Base-by-base conservation (phyloP, 2,113 vertebrate genomes). In the Heterochromis multidens region DNA sequence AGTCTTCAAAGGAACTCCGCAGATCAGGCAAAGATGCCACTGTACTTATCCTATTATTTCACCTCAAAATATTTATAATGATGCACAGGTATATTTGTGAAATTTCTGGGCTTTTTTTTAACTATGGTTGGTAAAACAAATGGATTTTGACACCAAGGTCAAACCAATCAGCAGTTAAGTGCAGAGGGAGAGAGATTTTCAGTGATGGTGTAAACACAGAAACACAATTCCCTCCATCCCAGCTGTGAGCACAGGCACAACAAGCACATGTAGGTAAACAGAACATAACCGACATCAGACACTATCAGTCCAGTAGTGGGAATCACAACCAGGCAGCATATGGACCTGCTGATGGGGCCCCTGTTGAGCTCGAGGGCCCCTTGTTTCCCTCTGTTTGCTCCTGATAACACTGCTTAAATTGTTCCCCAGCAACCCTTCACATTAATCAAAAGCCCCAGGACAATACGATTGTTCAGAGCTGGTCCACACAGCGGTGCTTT, bases 361-460 rank as follows among this genome's bases (percentile, higher is more conserved):
- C 85, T 81, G 70, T 65, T 87, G 89, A 90, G 90, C 83, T 80
- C 37, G 3, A 86, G 79, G 84, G 81, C 43, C 90, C 82, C 81
- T 35, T 60, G 82, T 89, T 77, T 92, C 77, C 88, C 88, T 86
- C 93, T 95, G 94, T 91, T 94, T 90, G 85, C 67, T 90, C 81
- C 93, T 88, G 95, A 95, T 95, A 95, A 94, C 94, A 93, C 88
- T 89, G 87, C 61, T 87, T 74, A 84, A 94, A 95, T 93, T 93
- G 92, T 95, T 93, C 91, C 87, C 90, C 74, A 46, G 81, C 79
- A 76, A 61, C 80, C 79, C 54, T 60, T 87, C 85, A 77, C 91
- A 93, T 95, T 94, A 88, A 95, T 93, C 93, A 94, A 93, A 91
- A 88, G 65, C 79, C 40, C 65, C 40, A 43, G 85, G 84, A 91